Base-by-base conservation (phyloP, 2,113 vertebrate genomes). In the Lynx canadensis region DNA sequence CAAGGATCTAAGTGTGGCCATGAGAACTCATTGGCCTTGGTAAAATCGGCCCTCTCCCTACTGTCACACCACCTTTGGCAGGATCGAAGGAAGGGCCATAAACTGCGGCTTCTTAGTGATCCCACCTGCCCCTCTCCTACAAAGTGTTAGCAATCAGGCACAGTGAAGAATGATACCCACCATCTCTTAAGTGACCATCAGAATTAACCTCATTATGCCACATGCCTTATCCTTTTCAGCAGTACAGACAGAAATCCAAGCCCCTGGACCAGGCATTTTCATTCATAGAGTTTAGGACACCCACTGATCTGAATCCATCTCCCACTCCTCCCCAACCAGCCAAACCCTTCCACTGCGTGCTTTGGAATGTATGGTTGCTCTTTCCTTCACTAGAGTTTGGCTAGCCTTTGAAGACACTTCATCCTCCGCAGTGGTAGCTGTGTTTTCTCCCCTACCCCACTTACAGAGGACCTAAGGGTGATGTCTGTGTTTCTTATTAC, bases 171-270 rank as follows among this genome's bases (percentile, higher is more conserved):
- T 5, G 25, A 83, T 19, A 45, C 2, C 0, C 33, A 85, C 11
- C 23, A 89, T 95, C 48, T 63, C 48, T 81, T 91, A n/a, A 76
- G 36, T 63, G 25, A 27, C 86, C 21, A n/a, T 71, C 66, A 27
- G 45, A 78, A 89, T 89, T 76, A 93, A 95, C 78, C 41, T 65
- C 50, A 27, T 81, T 82, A 93, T 79, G 81, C 68, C 63, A 80
- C 84, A 69, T 76, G 4, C 27, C 25, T 74, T 38, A 27, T 41
- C 27, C 16, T 31, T 31, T 68, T 55, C 50, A 71, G 27, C 33
- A 65, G 12, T 23, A 55, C 60, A 80, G 36, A 73, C 19, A 45
- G 71, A 74, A 71, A 23, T 31, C 36, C 19, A 60, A 90, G 38
- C 21, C 71, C 31, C 15, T 69, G 11, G 27, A 21, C 66, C n/a